These are phyloP conservation scores for Micrasema minimum DNA, from an alignment of 1,140 invertebrate genomes.

Conservation along the genomic window DNA sequence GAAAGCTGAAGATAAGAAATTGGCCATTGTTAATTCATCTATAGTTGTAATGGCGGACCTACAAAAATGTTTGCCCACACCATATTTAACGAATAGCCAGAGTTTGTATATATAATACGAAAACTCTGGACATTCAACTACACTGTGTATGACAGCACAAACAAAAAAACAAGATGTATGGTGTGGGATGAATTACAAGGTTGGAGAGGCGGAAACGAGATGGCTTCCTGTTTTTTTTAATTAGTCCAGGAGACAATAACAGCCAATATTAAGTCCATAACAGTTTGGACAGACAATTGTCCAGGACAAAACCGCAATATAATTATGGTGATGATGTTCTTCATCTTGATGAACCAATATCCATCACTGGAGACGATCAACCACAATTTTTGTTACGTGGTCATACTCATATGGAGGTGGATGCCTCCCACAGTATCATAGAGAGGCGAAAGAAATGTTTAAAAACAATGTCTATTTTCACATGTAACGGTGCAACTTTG, in stretches of 20 bases:
- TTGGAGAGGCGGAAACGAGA: not conserved
- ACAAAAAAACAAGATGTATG: not conserved
- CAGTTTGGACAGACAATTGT: conserved; percentile 1
- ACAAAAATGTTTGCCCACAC: conserved; percentile 6
- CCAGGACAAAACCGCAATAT: conserved; percentile 14
- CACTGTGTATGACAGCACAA: not conserved
- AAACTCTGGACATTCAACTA: conserved; percentile 1
- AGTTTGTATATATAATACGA: conserved; percentile 12
- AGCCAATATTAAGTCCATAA: conserved; percentile 4
- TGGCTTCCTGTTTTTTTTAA: conserved; percentile 2
- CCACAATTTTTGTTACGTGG: conserved; percentile 10
- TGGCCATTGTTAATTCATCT: too few relatives aligned
- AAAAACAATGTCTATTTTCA: conserved; percentile 1
- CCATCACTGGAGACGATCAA: conserved; percentile 5
- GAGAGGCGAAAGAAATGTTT: conserved; percentile 1
- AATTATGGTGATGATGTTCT: not conserved
- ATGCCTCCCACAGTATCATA: not conserved
- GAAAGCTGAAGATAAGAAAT: too few relatives aligned
- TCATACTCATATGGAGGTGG: conserved; percentile 1
- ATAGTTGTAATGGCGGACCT: conserved; percentile 12
- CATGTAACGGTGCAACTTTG: too few relatives aligned
- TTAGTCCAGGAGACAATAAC: not conserved
- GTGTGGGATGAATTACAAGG: not conserved
- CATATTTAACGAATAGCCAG: not conserved
- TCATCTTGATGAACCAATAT: not conserved